Conservation (phyloP, 1,140 invertebrate genomes). For the Drosophila micromelanica region DNA sequence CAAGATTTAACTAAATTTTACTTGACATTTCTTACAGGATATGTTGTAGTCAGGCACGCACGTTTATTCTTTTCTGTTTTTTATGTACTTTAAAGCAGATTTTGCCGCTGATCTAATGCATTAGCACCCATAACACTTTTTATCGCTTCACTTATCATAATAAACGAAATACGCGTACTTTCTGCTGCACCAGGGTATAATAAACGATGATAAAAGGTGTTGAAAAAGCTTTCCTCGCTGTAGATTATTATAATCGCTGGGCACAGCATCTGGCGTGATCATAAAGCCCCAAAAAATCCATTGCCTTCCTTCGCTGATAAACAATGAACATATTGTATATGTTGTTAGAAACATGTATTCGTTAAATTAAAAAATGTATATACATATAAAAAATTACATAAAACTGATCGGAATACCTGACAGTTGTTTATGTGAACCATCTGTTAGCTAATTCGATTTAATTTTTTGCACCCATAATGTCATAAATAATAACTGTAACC, state of each 20-base stretch:
- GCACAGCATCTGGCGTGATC: constrained; percentile 19
- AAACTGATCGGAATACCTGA: constrained; percentile 23
- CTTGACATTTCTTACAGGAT: too few relatives aligned
- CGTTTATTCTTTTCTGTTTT: background rate
- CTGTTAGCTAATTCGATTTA: constrained; percentile 1
- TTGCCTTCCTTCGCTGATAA: constrained; percentile 4
- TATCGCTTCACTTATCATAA: constrained; percentile 53
- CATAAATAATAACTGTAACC: background rate
- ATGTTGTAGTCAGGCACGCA: too few relatives aligned
- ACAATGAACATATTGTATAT: constrained; percentile 2
- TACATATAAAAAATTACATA: background rate
- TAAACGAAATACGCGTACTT: constrained; percentile 1
- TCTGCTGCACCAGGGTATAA: constrained; percentile 4
- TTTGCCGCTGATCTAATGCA: constrained; percentile 39
- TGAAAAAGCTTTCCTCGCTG: constrained; percentile 45
- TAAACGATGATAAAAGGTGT: constrained; percentile 31
- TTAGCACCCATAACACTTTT: constrained; percentile 49
- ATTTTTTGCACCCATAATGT: background rate
- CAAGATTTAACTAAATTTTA: too few relatives aligned
- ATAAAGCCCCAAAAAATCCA: constrained; percentile 17
- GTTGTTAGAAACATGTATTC: constrained; percentile 6
- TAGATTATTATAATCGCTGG: constrained; percentile 13
- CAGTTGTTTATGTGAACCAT: constrained; percentile 21
- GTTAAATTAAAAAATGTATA: background rate
- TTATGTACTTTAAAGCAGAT: background rate